phyloP scores from a whole-genome alignment of 2,888 invertebrate species.

The Orthosia cruda region DNA sequence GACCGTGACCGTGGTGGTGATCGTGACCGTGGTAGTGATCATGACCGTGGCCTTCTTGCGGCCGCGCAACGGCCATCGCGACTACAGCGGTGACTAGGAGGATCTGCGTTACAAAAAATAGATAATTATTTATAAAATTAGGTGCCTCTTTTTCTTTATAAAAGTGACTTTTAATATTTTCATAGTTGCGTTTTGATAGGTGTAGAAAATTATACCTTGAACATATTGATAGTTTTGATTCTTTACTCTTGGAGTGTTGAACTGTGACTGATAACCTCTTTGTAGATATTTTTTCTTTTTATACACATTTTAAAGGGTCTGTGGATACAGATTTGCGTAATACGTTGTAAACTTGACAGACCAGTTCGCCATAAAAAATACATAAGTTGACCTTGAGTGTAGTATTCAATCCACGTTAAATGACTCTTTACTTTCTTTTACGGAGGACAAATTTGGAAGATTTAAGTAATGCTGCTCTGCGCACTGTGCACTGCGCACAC shows the following conservation, averaged over 20 bases:
- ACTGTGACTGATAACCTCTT: conserved; percentile 41
- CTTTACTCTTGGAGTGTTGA: conserved; percentile 17
- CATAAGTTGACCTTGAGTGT: conserved; percentile 34
- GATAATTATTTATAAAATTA: no score
- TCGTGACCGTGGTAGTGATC: conserved; percentile 36
- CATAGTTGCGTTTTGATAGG: neutral
- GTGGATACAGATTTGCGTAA: conserved; percentile 25
- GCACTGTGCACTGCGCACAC: no score
- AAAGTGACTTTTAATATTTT: neutral
- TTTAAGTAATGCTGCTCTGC: neutral
- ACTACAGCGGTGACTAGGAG: conserved; percentile 46
- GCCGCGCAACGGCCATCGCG: conserved; percentile 45
- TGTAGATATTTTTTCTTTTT: conserved; percentile 41
- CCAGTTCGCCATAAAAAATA: conserved; percentile 26
- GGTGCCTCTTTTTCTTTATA: no score
- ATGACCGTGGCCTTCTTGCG: conserved; percentile 41
- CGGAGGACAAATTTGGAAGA: neutral
- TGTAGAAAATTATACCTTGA: conserved; percentile 31
- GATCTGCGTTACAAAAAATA: conserved; percentile 11
- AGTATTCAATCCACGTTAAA: conserved; percentile 10
- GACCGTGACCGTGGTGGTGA: conserved; percentile 72
- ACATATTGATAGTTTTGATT: conserved; percentile 56
- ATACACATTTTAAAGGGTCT: conserved; percentile 42
- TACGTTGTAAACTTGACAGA: neutral
- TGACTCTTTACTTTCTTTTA: conserved; percentile 1